Percentiles rank a stretch among this genome's conserved stretches.
phyloP scores from a whole-genome alignment of 1,140 invertebrate species.

The Aphaenogaster rudis region DNA sequence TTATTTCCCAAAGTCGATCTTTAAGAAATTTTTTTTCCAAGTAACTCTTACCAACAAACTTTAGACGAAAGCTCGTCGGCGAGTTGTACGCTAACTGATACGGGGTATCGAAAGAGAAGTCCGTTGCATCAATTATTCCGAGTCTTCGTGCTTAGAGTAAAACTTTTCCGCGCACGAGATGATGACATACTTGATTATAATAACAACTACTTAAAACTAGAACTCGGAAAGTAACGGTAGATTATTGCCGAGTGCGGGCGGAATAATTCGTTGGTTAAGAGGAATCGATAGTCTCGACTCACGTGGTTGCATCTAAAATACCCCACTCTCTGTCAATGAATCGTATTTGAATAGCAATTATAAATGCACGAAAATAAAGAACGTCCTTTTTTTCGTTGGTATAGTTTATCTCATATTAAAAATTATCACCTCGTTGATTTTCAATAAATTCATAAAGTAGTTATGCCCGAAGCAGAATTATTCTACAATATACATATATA shows the following conservation, averaged over 20 bases:
- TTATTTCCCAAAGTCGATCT: conserved; percentile 38
- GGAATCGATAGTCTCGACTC: conserved; percentile 63
- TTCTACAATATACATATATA: not conserved
- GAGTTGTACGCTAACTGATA: conserved; percentile 26
- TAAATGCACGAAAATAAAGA: not conserved
- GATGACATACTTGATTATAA: conserved; percentile 45
- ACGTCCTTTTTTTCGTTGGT: not conserved
- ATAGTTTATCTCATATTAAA: conserved; percentile 8
- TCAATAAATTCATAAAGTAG: not conserved
- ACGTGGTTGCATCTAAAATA: conserved; percentile 8
- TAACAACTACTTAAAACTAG: conserved; percentile 15
- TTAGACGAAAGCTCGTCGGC: conserved; percentile 18
- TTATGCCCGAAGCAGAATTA: not conserved
- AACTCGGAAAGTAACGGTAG: not conserved
- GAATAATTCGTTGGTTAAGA: conserved; percentile 57
- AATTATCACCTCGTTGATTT: not conserved
- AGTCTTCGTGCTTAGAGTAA: conserved; percentile 3
- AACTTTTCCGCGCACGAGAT: conserved; percentile 23
- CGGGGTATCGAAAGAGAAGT: conserved; percentile 39
- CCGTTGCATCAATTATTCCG: conserved; percentile 54
- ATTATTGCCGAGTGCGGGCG: conserved; percentile 17
- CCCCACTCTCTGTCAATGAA: not conserved
- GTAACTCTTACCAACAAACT: conserved; percentile 47
- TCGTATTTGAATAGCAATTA: not conserved
- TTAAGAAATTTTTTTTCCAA: conserved; percentile 45